phyloP scores from a whole-genome alignment of 2,797 vertebrate genomes.

The Valencia hispanica region DNA sequence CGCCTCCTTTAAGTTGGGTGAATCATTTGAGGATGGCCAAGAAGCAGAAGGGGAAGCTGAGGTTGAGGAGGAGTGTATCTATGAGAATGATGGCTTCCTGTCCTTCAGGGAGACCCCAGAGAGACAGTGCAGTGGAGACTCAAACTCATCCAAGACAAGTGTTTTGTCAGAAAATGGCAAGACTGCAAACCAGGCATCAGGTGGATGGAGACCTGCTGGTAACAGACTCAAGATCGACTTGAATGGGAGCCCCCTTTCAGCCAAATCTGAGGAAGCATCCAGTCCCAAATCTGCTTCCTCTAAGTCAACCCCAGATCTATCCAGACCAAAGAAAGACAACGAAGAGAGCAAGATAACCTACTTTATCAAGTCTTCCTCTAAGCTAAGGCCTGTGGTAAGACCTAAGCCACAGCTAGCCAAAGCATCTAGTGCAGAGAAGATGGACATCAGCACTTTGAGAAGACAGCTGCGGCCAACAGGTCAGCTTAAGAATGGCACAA shows the following conservation, averaged over 20 bases:
- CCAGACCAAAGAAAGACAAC: constrained; percentile 79
- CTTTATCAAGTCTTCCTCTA: constrained; percentile 83
- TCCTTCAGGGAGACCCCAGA: constrained; percentile 81
- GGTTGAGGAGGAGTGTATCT: constrained; percentile 90
- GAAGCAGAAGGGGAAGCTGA: constrained; percentile 72
- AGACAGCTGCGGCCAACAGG: constrained; percentile 93
- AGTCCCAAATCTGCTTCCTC: constrained; percentile 66
- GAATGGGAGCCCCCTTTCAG: constrained; percentile 81
- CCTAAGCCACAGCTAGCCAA: constrained; percentile 95
- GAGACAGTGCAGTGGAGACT: constrained; percentile 86
- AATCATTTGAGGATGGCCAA: constrained; percentile 88
- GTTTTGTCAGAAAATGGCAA: constrained; percentile 73
- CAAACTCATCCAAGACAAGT: constrained; percentile 89
- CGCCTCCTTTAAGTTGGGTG: constrained; percentile 85
- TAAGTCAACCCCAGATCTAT: constrained; percentile 73
- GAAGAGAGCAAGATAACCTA: constrained; percentile 64
- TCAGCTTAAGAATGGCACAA: constrained; percentile 89
- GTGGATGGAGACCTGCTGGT: constrained; percentile 81
- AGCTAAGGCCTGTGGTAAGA: constrained; percentile 92
- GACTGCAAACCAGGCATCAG: constrained; percentile 80
- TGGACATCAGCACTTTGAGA: constrained; percentile 97
- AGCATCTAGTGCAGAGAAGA: constrained; percentile 91
- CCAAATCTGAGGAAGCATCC: constrained; percentile 71
- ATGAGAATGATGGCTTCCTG: constrained; percentile 96
- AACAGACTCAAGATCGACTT: constrained; percentile 87